Percentiles rank a stretch among this genome's conserved stretches.
These are phyloP conservation scores for Semotilus atromaculatus DNA, from an alignment of 2,797 vertebrate species.

Conservation along the genomic window DNA sequence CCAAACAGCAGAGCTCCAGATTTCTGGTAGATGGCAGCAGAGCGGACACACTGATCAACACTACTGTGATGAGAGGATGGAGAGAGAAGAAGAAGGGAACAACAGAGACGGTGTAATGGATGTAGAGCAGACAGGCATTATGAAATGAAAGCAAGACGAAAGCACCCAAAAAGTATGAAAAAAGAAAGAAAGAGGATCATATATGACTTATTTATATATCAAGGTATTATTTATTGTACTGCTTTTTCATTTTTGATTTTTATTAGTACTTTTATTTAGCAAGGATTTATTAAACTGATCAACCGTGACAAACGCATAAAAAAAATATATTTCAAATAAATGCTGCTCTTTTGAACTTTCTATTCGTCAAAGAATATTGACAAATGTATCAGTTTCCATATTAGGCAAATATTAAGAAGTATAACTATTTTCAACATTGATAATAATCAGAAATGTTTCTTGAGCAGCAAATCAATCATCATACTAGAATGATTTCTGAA, in stretches of 20 bases:
- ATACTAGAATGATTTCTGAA: too few relatives aligned
- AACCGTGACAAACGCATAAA: not conserved
- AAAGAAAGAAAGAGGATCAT: not conserved
- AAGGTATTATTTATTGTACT: not conserved
- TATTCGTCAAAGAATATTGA: too few relatives aligned
- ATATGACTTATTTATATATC: not conserved
- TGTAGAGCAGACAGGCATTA: not conserved
- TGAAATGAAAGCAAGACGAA: not conserved
- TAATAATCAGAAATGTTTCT: not conserved
- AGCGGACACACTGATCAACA: conserved; percentile 30
- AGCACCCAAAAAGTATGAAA: not conserved
- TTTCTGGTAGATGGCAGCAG: conserved; percentile 34
- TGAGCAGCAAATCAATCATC: too few relatives aligned
- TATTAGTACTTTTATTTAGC: not conserved
- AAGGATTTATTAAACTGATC: not conserved
- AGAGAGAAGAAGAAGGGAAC: not conserved
- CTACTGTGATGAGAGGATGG: not conserved
- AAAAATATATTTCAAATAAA: too few relatives aligned
- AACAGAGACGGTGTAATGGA: not conserved
- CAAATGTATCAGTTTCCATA: too few relatives aligned
- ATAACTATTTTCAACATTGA: too few relatives aligned
- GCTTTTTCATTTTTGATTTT: not conserved
- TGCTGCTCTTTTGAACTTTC: too few relatives aligned
- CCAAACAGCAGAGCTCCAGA: not conserved
- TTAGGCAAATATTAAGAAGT: too few relatives aligned